phyloP scores from a whole-genome alignment of 92 coral and sea anemone species.

The Galaxea fascicularis region DNA sequence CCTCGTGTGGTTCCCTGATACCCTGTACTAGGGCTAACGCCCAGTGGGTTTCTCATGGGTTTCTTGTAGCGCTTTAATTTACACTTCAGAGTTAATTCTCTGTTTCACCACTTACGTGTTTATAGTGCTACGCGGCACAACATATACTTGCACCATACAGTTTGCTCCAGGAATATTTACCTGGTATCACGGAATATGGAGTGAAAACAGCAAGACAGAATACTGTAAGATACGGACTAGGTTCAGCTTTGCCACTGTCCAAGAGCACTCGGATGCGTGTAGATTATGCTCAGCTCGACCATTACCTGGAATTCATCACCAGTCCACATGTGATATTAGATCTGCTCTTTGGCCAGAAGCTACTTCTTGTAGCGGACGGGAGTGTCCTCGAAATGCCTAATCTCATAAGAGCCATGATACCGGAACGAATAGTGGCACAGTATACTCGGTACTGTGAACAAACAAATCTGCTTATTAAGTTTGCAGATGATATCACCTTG shows the following conservation, averaged over 20 bases:
- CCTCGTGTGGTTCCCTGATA: no score
- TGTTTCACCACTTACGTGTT: no score
- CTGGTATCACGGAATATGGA: slow-evolving; percentile 41
- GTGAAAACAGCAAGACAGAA: slow-evolving; percentile 51
- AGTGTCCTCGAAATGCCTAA: slow-evolving; percentile 47
- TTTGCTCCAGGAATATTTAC: slow-evolving; percentile 22
- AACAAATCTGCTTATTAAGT: no score
- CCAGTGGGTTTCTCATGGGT: no score
- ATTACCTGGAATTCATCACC: slow-evolving; percentile 49
- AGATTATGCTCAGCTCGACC: slow-evolving; percentile 40
- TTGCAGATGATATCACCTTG: no score
- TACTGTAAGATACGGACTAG: slow-evolving; percentile 21
- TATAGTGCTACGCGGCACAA: no score
- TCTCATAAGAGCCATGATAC: slow-evolving; percentile 39
- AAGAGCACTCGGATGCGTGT: slow-evolving; percentile 43
- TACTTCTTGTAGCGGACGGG: slow-evolving; percentile 21
- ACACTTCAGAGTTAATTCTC: no score
- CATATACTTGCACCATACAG: slow-evolving; percentile 9
- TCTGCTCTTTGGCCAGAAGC: slow-evolving; percentile 36
- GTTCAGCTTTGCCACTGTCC: slow-evolving; percentile 20
- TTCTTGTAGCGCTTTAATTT: no score
- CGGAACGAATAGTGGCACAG: slow-evolving; percentile 25
- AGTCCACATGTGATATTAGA: slow-evolving; percentile 59
- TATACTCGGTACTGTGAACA: background rate
- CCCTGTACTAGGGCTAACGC: no score